Percentiles rank a stretch among this genome's conserved stretches.
Conservation (phyloP, 2,113 vertebrate species). For the Gorsachius goisagi region DNA sequence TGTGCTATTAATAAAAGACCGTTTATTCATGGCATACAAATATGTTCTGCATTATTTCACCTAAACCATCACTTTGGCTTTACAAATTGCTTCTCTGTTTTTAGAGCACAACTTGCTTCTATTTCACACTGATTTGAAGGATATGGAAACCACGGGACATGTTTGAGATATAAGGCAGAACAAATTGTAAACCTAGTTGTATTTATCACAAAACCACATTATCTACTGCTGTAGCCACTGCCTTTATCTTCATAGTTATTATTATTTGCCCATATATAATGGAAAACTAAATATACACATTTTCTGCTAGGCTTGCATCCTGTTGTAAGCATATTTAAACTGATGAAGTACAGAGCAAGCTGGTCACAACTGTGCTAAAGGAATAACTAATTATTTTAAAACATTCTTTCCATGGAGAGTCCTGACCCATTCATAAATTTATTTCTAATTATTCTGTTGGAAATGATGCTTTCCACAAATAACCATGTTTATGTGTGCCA, state of each 20-base stretch:
- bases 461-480: not conserved
- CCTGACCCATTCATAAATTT: not conserved
- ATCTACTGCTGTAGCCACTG: not conserved
- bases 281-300: not conserved
- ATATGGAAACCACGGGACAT: not conserved
- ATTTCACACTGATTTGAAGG: not conserved
- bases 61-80: not conserved
- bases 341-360: not conserved
- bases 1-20: not conserved
- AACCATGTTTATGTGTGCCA: accelerated
- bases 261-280: not conserved
- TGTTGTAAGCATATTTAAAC: not conserved
- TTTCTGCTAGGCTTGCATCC: not conserved
- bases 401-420: not conserved
- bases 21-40: not conserved
- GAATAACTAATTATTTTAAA: not conserved
- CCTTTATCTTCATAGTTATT: conserved; percentile 1
- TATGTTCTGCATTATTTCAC: not conserved
- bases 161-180: not conserved
- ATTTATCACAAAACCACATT: not conserved
- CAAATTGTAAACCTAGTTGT: not conserved
- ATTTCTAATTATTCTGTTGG: not conserved
- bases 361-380: not conserved
- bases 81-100: not conserved
- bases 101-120: not conserved